Conservation (phyloP, 1,140 invertebrate genomes). For the Drosophila pseudoananassae region DNA sequence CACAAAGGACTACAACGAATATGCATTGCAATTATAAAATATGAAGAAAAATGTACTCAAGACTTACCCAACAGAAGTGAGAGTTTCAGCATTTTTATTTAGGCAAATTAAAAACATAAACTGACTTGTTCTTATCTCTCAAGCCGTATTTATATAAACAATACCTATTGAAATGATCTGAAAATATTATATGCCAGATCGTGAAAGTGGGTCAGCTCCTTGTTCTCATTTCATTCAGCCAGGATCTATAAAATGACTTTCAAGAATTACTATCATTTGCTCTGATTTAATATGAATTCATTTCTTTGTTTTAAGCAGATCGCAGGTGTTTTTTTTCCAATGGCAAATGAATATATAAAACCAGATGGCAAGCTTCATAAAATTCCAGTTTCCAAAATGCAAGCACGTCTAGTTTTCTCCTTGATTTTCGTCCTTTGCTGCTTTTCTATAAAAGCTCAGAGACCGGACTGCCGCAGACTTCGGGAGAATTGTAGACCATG, state of each 20-base stretch:
- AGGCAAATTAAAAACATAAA: neutral
- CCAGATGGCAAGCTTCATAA: too few relatives aligned
- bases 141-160: slow-evolving; percentile 24
- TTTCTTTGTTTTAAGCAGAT: neutral
- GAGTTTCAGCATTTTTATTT: slow-evolving; percentile 24
- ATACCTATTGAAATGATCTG: neutral
- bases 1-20: slow-evolving; percentile 7
- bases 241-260: neutral
- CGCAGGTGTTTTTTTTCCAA: slow-evolving; percentile 6
- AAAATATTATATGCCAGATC: neutral
- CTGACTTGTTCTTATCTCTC: neutral
- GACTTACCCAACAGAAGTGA: slow-evolving; percentile 18
- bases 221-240: neutral
- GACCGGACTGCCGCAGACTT: slow-evolving; percentile 23
- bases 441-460: slow-evolving; percentile 1
- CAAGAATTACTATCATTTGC: neutral
- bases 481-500: slow-evolving; percentile 21
- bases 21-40: neutral
- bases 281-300: slow-evolving; percentile 1
- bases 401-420: neutral
- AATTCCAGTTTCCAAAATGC: slow-evolving; percentile 23
- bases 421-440: slow-evolving; percentile 6
- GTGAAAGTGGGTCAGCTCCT: neutral
- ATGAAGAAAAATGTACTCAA: neutral
- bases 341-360: slow-evolving; percentile 3